Evolutionary conservation across 2,888 invertebrate genomes (phyloP), one percentile per base, ranked within the genome.

Genomic region (Agrochola macilenta): DNA sequence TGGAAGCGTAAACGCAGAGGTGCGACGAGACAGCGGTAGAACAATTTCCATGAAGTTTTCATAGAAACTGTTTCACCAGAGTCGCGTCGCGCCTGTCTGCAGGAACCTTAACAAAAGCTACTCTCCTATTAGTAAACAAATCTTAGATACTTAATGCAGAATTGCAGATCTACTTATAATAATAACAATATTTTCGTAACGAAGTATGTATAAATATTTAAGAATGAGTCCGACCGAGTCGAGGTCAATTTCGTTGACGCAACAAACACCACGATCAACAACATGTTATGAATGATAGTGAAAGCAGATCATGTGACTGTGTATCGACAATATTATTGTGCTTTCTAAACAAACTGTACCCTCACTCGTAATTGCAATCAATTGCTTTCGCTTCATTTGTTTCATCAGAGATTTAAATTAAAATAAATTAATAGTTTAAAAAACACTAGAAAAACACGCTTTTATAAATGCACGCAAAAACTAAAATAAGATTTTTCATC

Each of bases 121-220:
- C 30, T n/a, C 14, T 12, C 11, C 1, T 64, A 61, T 70, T 76
- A 57, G 72, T 81, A 81, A 81, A 77, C 65, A 81, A 66, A 81
- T n/a, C 58, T 52, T 43, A 23, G 12, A 68, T 78, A 43, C 43
- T 43, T 43, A 80, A 74, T 68, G 2, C n/a, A 52, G n/a, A 57
- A 35, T 5, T 20, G 43, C 58, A n/a, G 43, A 43, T 43, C 43
- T 26, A 35, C 1, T 11, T 30, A 35, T 20, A 8, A 52, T 65
- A 26, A 52, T 43, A 11, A 43, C 1, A 43, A 60, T n/a, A 70
- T 74, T 69, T 71, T 70, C 39, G 49, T 26, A 66, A 68, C 30
- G 14, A 66, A 72, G 66, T 30, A 66, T 77, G 66, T 30, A 66
- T 77, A 68, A 82, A 82, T 77, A 81, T 82, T 81, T 74, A 76